A percentile compares a stretch with the other conserved stretches of the same genome.
Conservation (phyloP, 2,888 invertebrate species). For the Hedychridium roseum region DNA sequence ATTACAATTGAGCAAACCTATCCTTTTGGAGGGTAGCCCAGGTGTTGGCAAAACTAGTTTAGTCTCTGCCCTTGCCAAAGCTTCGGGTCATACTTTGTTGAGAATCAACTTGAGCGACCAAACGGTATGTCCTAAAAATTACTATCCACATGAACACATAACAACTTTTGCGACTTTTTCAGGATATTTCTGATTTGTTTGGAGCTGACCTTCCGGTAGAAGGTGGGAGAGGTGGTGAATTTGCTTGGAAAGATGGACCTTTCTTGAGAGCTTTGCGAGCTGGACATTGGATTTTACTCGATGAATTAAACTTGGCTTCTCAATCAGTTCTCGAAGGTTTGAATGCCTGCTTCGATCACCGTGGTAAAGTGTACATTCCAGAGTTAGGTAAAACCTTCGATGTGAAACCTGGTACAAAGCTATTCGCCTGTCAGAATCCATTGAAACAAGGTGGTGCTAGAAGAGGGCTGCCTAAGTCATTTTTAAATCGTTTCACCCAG, state of each 20-base stretch:
- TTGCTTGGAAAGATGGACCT: conserved; percentile 97
- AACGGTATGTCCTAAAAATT: conserved; percentile 72
- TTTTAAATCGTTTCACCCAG: conserved; percentile 96
- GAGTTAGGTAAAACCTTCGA: conserved; percentile 89
- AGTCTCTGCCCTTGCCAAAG: conserved; percentile 87
- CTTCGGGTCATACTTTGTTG: conserved; percentile 83
- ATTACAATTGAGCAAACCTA: conserved; percentile 88
- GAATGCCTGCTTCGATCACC: conserved; percentile 97
- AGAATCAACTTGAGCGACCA: conserved; percentile 98
- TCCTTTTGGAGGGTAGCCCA: conserved; percentile 95
- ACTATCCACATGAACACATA: neutral
- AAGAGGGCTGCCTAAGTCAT: conserved; percentile 94
- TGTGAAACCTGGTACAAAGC: conserved; percentile 78
- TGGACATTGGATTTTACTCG: conserved; percentile 95
- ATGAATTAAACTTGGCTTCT: conserved; percentile 97
- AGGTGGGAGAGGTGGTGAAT: conserved; percentile 83
- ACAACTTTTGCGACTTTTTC: neutral
- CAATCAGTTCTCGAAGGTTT: conserved; percentile 98
- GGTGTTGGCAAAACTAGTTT: conserved; percentile 98
- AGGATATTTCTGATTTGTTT: conserved; percentile 97
- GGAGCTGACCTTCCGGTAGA: conserved; percentile 97
- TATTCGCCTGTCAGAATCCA: conserved; percentile 99
- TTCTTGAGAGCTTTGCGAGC: conserved; percentile 90
- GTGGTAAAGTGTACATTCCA: conserved; percentile 94
- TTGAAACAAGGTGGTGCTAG: conserved; percentile 94